Evolutionary conservation across 2,888 invertebrate genomes (phyloP).

Genomic region (Caenorhabditis plicata): DNA sequence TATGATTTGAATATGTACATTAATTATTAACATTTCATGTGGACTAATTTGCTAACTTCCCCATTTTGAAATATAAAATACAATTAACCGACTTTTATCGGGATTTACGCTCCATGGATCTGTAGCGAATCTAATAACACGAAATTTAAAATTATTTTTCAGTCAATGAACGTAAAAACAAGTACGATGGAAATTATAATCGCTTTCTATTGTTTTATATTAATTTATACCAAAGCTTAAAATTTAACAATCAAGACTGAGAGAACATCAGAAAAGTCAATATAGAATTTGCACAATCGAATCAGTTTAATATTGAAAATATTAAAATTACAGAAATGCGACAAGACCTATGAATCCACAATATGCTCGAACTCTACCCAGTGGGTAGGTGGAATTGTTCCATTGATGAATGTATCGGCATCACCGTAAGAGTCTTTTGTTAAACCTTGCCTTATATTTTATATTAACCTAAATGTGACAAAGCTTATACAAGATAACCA

Average conservation of each 20-base stretch:
- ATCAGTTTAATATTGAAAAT: background rate
- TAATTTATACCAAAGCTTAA: slow-evolving; percentile 13
- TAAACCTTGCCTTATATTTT: no score
- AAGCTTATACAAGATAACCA: background rate
- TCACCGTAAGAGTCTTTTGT: slow-evolving; percentile 29
- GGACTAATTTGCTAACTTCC: no score
- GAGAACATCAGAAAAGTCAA: slow-evolving; percentile 1
- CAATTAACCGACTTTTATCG: no score
- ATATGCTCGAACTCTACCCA: slow-evolving; percentile 47
- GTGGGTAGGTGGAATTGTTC: slow-evolving; percentile 63
- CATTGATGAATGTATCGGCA: slow-evolving; percentile 48
- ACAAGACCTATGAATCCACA: slow-evolving; percentile 47
- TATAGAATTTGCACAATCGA: background rate
- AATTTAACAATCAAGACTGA: background rate
- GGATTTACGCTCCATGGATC: no score
- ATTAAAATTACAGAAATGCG: slow-evolving; percentile 48
- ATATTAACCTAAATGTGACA: background rate
- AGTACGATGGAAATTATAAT: background rate
- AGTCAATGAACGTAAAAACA: no score
- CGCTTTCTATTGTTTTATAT: background rate
- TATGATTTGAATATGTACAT: no score
- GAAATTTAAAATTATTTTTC: no score
- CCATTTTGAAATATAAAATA: no score
- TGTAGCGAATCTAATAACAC: no score
- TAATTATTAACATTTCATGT: no score